Evolutionary conservation across 2,888 invertebrate genomes (phyloP).

Genomic region (Isotomurus palustris): DNA sequence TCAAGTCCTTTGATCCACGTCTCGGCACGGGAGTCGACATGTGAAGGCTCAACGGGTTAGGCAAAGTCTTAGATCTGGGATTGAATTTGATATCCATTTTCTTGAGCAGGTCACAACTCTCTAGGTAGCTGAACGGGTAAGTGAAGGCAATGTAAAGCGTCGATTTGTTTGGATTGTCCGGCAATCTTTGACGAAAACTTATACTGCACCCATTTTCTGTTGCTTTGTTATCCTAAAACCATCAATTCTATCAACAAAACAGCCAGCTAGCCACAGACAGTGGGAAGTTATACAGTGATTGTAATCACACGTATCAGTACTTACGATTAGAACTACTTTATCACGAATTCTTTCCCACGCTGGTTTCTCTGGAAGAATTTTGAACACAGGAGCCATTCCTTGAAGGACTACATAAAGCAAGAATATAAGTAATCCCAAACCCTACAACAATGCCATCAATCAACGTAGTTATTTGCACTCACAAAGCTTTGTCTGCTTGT

Average conservation of each 20-base stretch:
- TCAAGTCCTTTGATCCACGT: conserved; percentile 8
- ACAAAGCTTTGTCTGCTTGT: conserved; percentile 81
- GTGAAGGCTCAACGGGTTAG: too few relatives aligned
- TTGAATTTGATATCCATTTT: conserved; percentile 66
- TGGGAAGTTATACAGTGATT: too few relatives aligned
- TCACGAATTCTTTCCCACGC: conserved; percentile 67
- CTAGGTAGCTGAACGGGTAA: conserved; percentile 80
- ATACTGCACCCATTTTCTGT: conserved; percentile 69
- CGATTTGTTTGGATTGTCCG: conserved; percentile 62
- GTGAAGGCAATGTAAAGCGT: conserved; percentile 85
- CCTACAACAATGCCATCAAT: neutral
- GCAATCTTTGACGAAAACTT: conserved; percentile 66
- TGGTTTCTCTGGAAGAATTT: conserved; percentile 67
- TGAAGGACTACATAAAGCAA: conserved; percentile 59
- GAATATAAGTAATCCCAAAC: neutral
- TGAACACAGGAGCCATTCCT: conserved; percentile 80
- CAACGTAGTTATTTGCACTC: conserved; percentile 9
- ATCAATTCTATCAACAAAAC: too few relatives aligned
- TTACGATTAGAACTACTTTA: conserved; percentile 38
- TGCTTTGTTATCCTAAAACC: conserved; percentile 54
- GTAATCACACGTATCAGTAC: too few relatives aligned
- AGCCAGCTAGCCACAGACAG: too few relatives aligned
- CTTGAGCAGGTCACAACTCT: conserved; percentile 68
- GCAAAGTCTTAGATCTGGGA: too few relatives aligned
- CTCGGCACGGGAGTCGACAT: neutral